Percentiles rank a stretch among this genome's conserved stretches.
Evolutionary conservation across 2,113 vertebrate genomes (phyloP).

Genomic region (Pantherophis guttatus): DNA sequence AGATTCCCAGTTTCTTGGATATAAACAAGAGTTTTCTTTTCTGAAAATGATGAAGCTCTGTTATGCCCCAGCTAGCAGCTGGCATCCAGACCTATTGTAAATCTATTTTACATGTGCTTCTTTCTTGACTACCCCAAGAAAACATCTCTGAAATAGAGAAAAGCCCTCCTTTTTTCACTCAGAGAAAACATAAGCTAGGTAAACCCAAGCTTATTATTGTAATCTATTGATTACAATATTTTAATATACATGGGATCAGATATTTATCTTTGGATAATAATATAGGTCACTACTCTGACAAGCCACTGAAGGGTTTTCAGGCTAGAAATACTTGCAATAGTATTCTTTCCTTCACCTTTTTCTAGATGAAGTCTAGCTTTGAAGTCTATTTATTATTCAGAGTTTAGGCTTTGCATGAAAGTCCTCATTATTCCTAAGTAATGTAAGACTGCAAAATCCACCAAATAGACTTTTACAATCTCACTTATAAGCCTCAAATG

Average conservation of each 20-base stretch:
- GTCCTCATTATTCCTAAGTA: not conserved
- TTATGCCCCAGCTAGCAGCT: not conserved
- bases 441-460: not conserved
- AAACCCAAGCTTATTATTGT: not conserved
- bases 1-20: not conserved
- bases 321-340: conserved; percentile 7
- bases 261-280: not conserved
- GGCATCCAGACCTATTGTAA: not conserved
- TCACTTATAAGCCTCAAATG: not conserved
- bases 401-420: conserved; percentile 13
- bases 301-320: conserved; percentile 18
- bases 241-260: not conserved
- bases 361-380: not conserved
- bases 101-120: not conserved
- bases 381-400: conserved; percentile 25
- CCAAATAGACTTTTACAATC: conserved; percentile 10
- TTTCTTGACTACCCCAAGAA: not conserved
- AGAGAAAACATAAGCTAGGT: not conserved
- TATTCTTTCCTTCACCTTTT: not conserved
- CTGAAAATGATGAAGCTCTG: not conserved
- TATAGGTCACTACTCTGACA: conserved; percentile 12
- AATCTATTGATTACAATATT: not conserved
- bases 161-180: not conserved
- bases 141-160: not conserved
- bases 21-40: not conserved